Evolutionary conservation across 2,888 invertebrate genomes (phyloP).

Genomic region (Shargacucullia verbasci): DNA sequence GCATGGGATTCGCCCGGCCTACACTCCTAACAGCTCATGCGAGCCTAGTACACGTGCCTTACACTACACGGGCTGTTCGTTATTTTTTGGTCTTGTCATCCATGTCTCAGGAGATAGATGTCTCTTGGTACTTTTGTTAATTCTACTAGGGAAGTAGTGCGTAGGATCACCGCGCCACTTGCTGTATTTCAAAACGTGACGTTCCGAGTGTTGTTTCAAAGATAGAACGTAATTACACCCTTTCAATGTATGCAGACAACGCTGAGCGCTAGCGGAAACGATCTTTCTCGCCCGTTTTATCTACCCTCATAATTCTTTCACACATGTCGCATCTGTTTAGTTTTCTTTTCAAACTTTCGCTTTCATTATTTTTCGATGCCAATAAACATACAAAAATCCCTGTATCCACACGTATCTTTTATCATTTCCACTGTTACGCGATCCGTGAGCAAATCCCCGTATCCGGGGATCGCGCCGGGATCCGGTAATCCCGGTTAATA

Average conservation of each 20-base stretch:
- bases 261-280: conserved; percentile 43
- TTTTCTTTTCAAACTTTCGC: conserved; percentile 49
- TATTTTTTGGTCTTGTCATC: conserved; percentile 53
- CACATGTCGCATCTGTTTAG: conserved; percentile 36
- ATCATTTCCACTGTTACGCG: conserved; percentile 84
- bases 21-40: conserved; percentile 73
- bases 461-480: conserved; percentile 83
- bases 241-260: conserved; percentile 47
- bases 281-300: conserved; percentile 42
- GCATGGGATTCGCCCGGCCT: conserved; percentile 69
- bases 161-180: conserved; percentile 35
- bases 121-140: conserved; percentile 43
- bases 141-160: conserved; percentile 43
- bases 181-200: conserved; percentile 27
- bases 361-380: conserved; percentile 47
- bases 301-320: conserved; percentile 49
- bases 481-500: conserved; percentile 88
- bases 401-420: conserved; percentile 78
- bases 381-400: conserved; percentile 59
- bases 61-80: conserved; percentile 46
- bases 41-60: conserved; percentile 65
- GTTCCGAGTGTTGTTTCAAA: conserved; percentile 37
- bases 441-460: conserved; percentile 87
- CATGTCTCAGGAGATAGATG: conserved; percentile 52
- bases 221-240: conserved; percentile 52